phyloP scores from a whole-genome alignment of 2,113 vertebrate species.

The Pavo muticus region DNA sequence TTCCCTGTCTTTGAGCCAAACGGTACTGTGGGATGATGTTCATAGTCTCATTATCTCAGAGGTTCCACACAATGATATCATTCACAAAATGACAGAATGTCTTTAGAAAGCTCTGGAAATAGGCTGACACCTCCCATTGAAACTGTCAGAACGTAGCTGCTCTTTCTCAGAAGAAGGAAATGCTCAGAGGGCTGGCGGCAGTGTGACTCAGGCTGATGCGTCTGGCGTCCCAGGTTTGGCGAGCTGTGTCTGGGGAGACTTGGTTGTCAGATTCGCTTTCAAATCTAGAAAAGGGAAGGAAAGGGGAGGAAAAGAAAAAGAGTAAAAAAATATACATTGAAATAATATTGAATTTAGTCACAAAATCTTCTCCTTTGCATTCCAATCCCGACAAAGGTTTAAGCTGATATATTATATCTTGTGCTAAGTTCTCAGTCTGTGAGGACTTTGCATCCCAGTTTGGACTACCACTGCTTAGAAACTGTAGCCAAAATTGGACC shows the following conservation, averaged over 20 bases:
- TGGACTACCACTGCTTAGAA: neutral
- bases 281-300: neutral
- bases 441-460: neutral
- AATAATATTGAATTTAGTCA: neutral
- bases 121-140: constrained; percentile 1
- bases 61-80: neutral
- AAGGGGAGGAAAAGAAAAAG: neutral
- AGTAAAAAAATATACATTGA: neutral
- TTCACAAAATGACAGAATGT: constrained; percentile 16
- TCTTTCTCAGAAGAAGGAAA: neutral
- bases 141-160: neutral
- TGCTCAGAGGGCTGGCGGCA: neutral
- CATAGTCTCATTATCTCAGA: constrained; percentile 5
- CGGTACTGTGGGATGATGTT: neutral
- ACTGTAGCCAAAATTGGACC: neutral
- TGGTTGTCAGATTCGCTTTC: neutral
- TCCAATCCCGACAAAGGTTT: neutral
- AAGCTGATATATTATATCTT: neutral
- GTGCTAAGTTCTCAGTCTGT: neutral
- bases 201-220: neutral
- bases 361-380: accelerated
- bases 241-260: neutral
- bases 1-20: constrained; percentile 13
- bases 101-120: constrained; percentile 30
- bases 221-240: neutral